Evolutionary conservation across 2,797 vertebrate genomes (phyloP).

Genomic region (Acanthurus lineatus): DNA sequence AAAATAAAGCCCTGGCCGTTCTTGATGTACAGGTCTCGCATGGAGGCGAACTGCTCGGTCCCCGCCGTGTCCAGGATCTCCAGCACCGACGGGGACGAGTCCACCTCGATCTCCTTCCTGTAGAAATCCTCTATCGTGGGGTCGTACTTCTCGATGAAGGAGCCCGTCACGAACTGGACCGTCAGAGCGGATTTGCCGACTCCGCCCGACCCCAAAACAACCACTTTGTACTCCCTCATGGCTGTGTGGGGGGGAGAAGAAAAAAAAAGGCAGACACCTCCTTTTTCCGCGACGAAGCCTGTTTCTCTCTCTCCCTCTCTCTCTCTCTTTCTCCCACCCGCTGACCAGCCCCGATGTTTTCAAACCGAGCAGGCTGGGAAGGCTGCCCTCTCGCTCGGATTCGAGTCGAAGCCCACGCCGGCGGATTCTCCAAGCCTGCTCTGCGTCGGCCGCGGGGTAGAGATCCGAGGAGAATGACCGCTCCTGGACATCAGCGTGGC

Average conservation of each 20-base stretch:
- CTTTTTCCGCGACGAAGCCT: conserved; percentile 71
- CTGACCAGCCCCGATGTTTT: conserved; percentile 81
- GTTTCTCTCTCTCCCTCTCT: not conserved
- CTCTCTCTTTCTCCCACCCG: conserved; percentile 42
- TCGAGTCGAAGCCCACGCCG: conserved; percentile 50
- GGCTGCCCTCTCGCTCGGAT: conserved; percentile 57
- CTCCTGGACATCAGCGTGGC: conserved; percentile 65
- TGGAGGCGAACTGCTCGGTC: conserved; percentile 95
- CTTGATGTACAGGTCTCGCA: conserved; percentile 95
- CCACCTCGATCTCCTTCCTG: conserved; percentile 96
- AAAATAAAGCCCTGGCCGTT: conserved; percentile 94
- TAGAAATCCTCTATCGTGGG: conserved; percentile 97
- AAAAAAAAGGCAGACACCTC: conserved; percentile 67
- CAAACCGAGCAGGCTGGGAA: conserved; percentile 69
- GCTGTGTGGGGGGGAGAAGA: conserved; percentile 15
- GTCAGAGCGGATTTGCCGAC: conserved; percentile 95
- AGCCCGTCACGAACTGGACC: conserved; percentile 94
- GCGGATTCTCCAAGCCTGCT: conserved; percentile 38
- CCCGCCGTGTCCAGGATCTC: conserved; percentile 96
- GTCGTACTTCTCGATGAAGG: conserved; percentile 96
- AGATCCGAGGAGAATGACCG: conserved; percentile 52
- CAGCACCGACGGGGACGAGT: conserved; percentile 94
- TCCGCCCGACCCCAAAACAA: conserved; percentile 93
- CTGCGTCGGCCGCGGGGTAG: conserved; percentile 37
- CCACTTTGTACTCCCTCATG: conserved; percentile 97